Evolutionary conservation across 23 tunicate genomes (phyloP).

Genomic region (Trididemnum miniatum): DNA sequence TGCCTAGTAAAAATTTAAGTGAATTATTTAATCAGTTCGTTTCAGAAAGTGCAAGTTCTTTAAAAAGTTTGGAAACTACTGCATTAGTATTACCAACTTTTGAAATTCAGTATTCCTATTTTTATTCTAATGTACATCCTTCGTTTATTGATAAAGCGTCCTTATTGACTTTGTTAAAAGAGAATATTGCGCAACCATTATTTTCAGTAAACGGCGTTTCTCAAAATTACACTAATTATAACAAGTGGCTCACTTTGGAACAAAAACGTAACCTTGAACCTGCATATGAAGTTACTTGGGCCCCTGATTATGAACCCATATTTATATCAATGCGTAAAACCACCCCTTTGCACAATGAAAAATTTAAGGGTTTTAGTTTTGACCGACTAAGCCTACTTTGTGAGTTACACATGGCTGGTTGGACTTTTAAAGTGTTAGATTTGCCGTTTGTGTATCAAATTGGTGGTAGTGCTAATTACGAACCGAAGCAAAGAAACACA

Average conservation of each 20-base stretch:
- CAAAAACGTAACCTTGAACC: not conserved
- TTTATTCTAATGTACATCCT: not conserved
- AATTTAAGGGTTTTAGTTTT: conserved; percentile 37
- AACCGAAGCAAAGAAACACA: not conserved
- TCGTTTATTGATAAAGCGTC: conserved; percentile 26
- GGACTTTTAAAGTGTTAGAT: conserved; percentile 34
- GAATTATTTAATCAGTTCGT: not conserved
- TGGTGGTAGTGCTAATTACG: not conserved
- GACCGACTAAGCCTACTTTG: conserved; percentile 52
- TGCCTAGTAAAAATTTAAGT: conserved; percentile 30
- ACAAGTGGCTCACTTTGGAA: conserved; percentile 25
- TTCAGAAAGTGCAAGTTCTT: not conserved
- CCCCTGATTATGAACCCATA: conserved; percentile 37
- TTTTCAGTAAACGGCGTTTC: conserved; percentile 17
- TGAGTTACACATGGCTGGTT: conserved; percentile 43
- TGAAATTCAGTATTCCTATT: conserved; percentile 19
- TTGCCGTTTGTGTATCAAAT: conserved; percentile 37
- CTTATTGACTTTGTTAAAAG: not conserved
- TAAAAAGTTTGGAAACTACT: not conserved
- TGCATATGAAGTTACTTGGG: conserved; percentile 23
- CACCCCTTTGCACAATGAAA: conserved; percentile 50
- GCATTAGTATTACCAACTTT: conserved; percentile 44
- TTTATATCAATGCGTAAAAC: not conserved
- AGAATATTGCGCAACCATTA: conserved; percentile 29
- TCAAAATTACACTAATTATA: conserved; percentile 30